These are phyloP conservation scores for Rutilus rutilus DNA, from an alignment of 2,113 vertebrate species.

Conservation along the genomic window DNA sequence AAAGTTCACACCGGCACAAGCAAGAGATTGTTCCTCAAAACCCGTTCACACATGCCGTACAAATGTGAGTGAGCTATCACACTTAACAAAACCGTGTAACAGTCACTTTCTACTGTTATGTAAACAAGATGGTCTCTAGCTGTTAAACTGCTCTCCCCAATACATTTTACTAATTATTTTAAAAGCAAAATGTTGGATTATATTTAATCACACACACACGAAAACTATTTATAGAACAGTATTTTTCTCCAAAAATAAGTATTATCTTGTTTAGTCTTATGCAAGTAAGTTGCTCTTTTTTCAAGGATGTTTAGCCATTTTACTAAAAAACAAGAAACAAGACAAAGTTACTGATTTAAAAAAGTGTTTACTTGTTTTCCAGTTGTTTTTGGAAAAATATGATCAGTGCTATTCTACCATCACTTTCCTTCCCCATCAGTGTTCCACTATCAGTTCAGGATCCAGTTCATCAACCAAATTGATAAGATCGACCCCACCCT, in stretches of 20 bases:
- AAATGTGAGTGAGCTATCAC: constrained; percentile 77
- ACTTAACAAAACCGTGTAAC: not conserved
- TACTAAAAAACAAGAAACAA: not conserved
- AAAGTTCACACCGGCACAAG: constrained; percentile 69
- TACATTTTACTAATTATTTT: not conserved
- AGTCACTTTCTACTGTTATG: not conserved
- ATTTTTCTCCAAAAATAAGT: not conserved
- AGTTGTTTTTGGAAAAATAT: not conserved
- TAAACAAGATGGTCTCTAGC: not conserved
- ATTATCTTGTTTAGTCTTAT: too few species aligned
- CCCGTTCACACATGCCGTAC: constrained; percentile 83
- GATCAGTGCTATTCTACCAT: not conserved
- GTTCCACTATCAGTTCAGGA: constrained; percentile 92
- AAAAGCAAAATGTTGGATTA: not conserved
- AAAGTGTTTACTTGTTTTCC: not conserved
- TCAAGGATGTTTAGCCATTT: not conserved
- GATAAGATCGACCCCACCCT: constrained; percentile 77
- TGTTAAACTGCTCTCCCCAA: not conserved
- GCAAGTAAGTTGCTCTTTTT: not conserved
- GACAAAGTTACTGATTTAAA: not conserved
- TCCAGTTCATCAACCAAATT: constrained; percentile 84
- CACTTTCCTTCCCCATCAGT: constrained; percentile 70
- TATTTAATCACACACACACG: not conserved
- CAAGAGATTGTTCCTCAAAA: constrained; percentile 84
- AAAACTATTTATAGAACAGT: not conserved